These are phyloP conservation scores for Epinotia brunnichana DNA, from an alignment of 2,888 invertebrate genomes.

Conservation along the genomic window DNA sequence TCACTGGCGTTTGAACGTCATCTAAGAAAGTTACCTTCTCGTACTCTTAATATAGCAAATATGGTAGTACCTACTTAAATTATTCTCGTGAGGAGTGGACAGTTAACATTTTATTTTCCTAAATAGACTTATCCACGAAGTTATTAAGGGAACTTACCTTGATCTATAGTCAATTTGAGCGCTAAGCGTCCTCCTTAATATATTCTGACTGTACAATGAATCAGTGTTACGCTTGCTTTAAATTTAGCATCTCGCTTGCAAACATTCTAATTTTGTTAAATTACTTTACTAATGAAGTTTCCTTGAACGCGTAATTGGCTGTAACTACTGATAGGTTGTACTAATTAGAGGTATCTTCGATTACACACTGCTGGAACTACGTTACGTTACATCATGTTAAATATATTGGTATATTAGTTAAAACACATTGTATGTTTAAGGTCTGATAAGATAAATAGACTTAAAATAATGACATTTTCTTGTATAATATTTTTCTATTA, in stretches of 20 bases:
- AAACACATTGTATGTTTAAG: background rate
- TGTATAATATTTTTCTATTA: too few relatives aligned
- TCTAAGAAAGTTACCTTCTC: too few relatives aligned
- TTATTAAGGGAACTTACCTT: background rate
- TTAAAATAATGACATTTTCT: background rate
- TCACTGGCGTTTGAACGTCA: too few relatives aligned
- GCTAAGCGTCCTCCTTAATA: background rate
- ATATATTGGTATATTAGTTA: background rate
- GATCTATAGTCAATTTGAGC: background rate
- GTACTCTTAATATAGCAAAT: too few relatives aligned
- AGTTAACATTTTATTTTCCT: too few relatives aligned
- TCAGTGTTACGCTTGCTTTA: slow-evolving; percentile 74
- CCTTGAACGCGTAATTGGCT: slow-evolving; percentile 50
- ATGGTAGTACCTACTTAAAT: too few relatives aligned
- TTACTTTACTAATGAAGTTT: slow-evolving; percentile 69
- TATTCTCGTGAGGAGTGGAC: too few relatives aligned
- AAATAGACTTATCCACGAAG: background rate
- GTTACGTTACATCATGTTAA: background rate
- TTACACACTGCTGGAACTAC: slow-evolving; percentile 6
- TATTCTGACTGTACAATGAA: slow-evolving; percentile 53
- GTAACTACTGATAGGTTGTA: slow-evolving; percentile 40
- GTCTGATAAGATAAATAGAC: background rate
- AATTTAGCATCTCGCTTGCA: slow-evolving; percentile 70
- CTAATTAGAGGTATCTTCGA: slow-evolving; percentile 35
- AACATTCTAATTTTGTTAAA: slow-evolving; percentile 67